Evolutionary conservation across 1,140 invertebrate species (phyloP).

Genomic region (Tigriopus japonicus): DNA sequence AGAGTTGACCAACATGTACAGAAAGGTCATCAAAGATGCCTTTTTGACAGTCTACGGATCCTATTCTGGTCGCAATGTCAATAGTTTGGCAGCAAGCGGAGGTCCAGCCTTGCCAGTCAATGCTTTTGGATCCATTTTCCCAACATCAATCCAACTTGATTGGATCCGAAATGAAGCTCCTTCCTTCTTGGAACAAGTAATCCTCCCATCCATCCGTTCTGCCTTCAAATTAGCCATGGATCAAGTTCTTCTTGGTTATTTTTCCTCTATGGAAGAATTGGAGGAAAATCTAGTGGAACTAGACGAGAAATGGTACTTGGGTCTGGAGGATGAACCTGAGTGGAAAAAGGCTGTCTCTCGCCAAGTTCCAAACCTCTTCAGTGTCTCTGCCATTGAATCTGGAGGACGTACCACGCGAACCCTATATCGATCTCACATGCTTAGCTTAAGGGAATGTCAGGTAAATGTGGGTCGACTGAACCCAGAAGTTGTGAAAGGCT

Average conservation of each 20-base stretch:
- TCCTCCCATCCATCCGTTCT: conserved; percentile 21
- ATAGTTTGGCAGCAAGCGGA: background rate
- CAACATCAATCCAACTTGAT: background rate
- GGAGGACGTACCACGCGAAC: background rate
- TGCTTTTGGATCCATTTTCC: background rate
- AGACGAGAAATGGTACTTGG: conserved; percentile 30
- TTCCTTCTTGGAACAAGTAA: background rate
- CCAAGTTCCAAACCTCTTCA: conserved; percentile 26
- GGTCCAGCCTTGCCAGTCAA: conserved; percentile 1
- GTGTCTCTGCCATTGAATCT: conserved; percentile 22
- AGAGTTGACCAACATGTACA: no score
- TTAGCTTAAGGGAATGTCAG: conserved; percentile 26
- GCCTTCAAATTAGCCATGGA: conserved; percentile 32
- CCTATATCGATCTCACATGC: conserved; percentile 26
- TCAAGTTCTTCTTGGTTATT: conserved; percentile 23
- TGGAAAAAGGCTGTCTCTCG: conserved; percentile 27
- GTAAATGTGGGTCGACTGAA: conserved; percentile 28
- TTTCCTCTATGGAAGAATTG: conserved; percentile 23
- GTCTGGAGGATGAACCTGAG: conserved; percentile 24
- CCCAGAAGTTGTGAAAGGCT: conserved; percentile 27
- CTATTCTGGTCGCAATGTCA: background rate
- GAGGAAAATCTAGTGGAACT: conserved; percentile 26
- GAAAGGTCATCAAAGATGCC: no score
- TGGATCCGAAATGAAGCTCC: background rate
- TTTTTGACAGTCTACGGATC: no score